These are phyloP conservation scores for Pseudochirops cupreus DNA, from an alignment of 2,797 vertebrate genomes.

Conservation along the genomic window DNA sequence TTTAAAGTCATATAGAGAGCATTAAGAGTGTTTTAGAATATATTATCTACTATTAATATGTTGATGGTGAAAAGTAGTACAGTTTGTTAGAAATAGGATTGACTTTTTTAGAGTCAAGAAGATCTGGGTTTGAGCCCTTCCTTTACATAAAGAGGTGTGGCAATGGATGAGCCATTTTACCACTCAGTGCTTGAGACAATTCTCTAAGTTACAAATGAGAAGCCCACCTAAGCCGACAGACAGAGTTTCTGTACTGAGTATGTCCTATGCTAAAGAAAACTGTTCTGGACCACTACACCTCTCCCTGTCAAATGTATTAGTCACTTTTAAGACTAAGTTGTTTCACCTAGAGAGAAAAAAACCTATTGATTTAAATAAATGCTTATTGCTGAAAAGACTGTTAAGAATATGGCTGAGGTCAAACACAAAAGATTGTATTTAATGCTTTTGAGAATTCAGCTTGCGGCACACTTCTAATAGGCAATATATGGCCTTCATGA, in stretches of 20 bases:
- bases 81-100: not conserved
- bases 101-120: not conserved
- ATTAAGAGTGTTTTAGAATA: constrained; percentile 23
- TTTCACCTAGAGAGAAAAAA: constrained; percentile 48
- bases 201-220: not conserved
- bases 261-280: not conserved
- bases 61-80: constrained; percentile 32
- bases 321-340: constrained; percentile 39
- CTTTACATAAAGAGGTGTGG: not conserved
- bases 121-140: not conserved
- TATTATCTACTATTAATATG: constrained; percentile 25
- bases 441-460: constrained; percentile 30
- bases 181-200: not conserved
- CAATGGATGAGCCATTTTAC: not conserved
- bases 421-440: constrained; percentile 47
- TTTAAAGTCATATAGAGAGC: not conserved
- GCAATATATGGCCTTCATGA: constrained; percentile 41
- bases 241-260: not conserved
- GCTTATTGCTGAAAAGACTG: constrained; percentile 39
- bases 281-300: not conserved
- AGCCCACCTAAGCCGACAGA: not conserved
- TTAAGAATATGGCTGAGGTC: constrained; percentile 32
- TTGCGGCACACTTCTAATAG: constrained; percentile 37
- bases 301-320: not conserved
- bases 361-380: constrained; percentile 41